These are phyloP conservation scores for Crypturellus undulatus DNA, from an alignment of 2,113 vertebrate species.

Conservation along the genomic window DNA sequence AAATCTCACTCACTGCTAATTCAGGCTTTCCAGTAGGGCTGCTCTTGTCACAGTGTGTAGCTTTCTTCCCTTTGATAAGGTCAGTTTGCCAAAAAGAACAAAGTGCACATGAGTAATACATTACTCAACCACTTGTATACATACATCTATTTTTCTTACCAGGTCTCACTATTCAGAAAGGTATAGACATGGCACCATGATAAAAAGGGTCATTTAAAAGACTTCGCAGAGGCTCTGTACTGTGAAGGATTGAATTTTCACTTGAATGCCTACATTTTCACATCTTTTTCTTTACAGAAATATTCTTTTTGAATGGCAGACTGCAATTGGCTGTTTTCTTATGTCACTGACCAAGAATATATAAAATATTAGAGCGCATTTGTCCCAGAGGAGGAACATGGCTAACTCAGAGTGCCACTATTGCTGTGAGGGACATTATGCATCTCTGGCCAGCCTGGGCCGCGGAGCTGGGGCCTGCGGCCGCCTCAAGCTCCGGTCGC, in stretches of 20 bases:
- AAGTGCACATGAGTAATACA: constrained; percentile 76
- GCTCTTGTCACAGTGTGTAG: constrained; percentile 68
- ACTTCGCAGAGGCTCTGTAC: constrained; percentile 82
- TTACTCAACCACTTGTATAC: constrained; percentile 82
- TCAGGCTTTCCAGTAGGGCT: constrained; percentile 53
- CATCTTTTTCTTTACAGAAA: constrained; percentile 77
- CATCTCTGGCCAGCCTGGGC: constrained; percentile 18
- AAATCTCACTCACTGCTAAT: constrained; percentile 41
- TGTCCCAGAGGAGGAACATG: constrained; percentile 31
- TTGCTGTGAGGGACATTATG: neutral
- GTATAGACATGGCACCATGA: constrained; percentile 80
- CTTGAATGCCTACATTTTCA: constrained; percentile 85
- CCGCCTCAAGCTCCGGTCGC: neutral
- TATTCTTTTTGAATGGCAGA: constrained; percentile 77
- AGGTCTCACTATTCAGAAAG: constrained; percentile 78
- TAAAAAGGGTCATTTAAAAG: constrained; percentile 88
- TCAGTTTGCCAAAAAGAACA: constrained; percentile 81
- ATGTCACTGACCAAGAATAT: constrained; percentile 65
- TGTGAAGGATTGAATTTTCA: constrained; percentile 89
- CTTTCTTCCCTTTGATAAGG: constrained; percentile 78
- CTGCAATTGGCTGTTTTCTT: constrained; percentile 64
- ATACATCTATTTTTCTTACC: constrained; percentile 80
- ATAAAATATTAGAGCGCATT: constrained; percentile 64
- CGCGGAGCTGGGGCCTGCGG: neutral
- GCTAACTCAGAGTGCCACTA: neutral